These are phyloP conservation scores for Beris morrisii DNA, from an alignment of 2,888 invertebrate species.

Conservation along the genomic window DNA sequence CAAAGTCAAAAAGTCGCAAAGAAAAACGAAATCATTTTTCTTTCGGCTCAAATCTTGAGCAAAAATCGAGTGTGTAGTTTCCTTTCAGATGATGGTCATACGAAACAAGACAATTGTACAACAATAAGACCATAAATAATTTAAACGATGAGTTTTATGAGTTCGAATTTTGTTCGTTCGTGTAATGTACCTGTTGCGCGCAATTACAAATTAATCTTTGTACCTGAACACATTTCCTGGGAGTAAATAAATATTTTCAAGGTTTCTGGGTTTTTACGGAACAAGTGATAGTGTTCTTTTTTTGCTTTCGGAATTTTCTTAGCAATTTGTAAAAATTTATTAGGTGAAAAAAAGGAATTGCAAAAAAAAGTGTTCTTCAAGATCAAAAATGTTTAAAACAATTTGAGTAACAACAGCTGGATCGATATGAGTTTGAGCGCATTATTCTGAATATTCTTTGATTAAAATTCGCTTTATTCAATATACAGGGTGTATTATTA, in stretches of 20 bases:
- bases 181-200: conserved; percentile 28
- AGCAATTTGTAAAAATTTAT: not conserved
- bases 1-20: conserved; percentile 14
- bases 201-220: not conserved
- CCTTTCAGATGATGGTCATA: not conserved
- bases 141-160: conserved; percentile 25
- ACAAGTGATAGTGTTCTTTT: too few relatives aligned
- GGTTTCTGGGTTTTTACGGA: conserved; percentile 8
- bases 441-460: too few relatives aligned
- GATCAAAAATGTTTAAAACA: too few relatives aligned
- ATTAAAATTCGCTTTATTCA: too few relatives aligned
- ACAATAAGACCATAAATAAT: conserved; percentile 31
- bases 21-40: not conserved
- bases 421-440: too few relatives aligned
- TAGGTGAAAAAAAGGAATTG: too few relatives aligned
- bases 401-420: too few relatives aligned
- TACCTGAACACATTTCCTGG: conserved; percentile 9
- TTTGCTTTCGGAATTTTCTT: not conserved
- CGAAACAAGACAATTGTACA: conserved; percentile 20
- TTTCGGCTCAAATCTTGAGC: conserved; percentile 7
- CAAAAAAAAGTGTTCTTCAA: too few relatives aligned
- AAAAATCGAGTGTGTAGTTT: conserved; percentile 6
- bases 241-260: conserved; percentile 12
- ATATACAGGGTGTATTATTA: too few relatives aligned
- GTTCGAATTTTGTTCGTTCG: conserved; percentile 1